These are phyloP conservation scores for Latrodectus elegans DNA, from an alignment of 2,888 invertebrate species.

Conservation along the genomic window DNA sequence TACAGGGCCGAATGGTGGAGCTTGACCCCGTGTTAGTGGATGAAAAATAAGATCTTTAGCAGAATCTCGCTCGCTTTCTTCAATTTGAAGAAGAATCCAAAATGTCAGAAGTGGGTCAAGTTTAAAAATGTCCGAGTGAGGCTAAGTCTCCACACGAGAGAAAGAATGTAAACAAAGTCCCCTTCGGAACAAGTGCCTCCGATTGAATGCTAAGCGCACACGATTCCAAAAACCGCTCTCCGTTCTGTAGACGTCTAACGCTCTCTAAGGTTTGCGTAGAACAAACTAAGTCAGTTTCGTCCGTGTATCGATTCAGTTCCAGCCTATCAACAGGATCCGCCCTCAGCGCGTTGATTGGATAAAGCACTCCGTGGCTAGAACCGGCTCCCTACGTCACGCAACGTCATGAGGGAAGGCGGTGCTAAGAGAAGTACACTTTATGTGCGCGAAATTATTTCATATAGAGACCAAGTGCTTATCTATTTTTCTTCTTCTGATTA, in stretches of 20 bases:
- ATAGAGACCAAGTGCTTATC: neutral
- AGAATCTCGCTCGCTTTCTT: neutral
- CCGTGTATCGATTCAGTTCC: neutral
- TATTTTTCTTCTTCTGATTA: neutral
- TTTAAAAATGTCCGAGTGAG: neutral
- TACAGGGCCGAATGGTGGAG: conserved; percentile 68
- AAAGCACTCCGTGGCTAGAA: conserved; percentile 4
- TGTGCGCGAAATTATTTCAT: neutral
- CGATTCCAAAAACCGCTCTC: neutral
- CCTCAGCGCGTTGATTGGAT: conserved; percentile 12
- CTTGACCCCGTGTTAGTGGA: conserved; percentile 25
- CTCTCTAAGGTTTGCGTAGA: neutral
- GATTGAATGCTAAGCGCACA: neutral
- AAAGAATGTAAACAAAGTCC: neutral
- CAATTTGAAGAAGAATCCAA: neutral
- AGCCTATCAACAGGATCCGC: conserved; percentile 23
- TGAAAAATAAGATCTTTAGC: neutral
- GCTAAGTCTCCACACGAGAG: neutral
- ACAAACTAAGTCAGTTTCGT: neutral
- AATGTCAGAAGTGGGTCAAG: neutral
- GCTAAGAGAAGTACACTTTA: neutral
- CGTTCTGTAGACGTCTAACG: neutral
- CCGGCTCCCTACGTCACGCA: conserved; percentile 19
- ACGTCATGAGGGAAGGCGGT: conserved; percentile 14
- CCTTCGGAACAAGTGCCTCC: neutral